Evolutionary conservation across 1,140 invertebrate species (phyloP).

Genomic region (Sitodiplosis mosellana): DNA sequence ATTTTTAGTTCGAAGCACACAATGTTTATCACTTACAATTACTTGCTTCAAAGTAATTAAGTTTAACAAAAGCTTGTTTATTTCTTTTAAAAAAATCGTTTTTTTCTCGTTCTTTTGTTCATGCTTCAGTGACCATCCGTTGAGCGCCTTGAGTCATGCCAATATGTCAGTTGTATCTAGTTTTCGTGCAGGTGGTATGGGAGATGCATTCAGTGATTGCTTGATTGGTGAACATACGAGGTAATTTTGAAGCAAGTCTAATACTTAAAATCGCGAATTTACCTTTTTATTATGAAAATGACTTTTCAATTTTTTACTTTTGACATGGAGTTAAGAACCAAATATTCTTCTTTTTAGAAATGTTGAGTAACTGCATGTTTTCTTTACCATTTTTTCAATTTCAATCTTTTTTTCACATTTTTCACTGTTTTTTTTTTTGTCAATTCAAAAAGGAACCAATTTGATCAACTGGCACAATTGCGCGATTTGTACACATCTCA

Average conservation of each 20-base stretch:
- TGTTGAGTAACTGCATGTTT: too few species aligned
- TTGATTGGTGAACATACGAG: constrained; percentile 19
- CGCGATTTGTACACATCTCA: constrained; percentile 47
- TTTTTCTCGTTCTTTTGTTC: constrained; percentile 5
- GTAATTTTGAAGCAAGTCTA: constrained; percentile 26
- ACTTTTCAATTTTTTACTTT: too few species aligned
- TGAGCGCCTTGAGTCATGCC: constrained; percentile 73
- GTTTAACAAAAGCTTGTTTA: neutral
- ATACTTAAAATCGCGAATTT: constrained; percentile 24
- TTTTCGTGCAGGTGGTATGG: constrained; percentile 44
- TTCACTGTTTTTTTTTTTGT: constrained; percentile 15
- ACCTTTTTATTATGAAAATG: too few species aligned
- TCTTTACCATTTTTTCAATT: constrained; percentile 20
- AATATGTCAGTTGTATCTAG: constrained; percentile 76
- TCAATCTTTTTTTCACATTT: constrained; percentile 26
- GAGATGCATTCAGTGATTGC: constrained; percentile 32
- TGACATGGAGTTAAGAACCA: too few species aligned
- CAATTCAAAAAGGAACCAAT: constrained; percentile 37
- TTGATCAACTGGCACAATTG: constrained; percentile 44
- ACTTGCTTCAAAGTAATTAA: too few species aligned
- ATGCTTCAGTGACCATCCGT: constrained; percentile 47
- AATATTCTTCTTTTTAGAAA: too few species aligned
- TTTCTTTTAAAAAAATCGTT: neutral
- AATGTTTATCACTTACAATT: too few species aligned
- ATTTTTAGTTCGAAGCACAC: too few species aligned